These are phyloP conservation scores for Carapus acus DNA, from an alignment of 2,797 vertebrate genomes.

Conservation along the genomic window DNA sequence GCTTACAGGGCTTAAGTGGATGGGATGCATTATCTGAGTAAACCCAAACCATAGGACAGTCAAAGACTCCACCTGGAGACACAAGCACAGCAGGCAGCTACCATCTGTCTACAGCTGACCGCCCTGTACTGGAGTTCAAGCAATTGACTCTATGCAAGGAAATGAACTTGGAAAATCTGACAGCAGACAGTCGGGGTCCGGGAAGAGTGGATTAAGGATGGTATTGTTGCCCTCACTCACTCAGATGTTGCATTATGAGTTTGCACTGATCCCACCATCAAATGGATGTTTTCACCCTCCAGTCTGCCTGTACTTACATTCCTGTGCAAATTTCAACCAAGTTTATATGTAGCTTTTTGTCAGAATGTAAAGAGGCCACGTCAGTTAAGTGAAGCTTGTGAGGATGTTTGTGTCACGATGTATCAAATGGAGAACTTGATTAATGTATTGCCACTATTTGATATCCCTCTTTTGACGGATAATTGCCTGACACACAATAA, in stretches of 20 bases:
- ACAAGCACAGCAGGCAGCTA: slow-evolving; percentile 25
- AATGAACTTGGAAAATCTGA: slow-evolving; percentile 14
- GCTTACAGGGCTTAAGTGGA: slow-evolving; percentile 29
- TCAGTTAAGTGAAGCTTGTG: neutral
- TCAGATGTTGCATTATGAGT: too few relatives aligned
- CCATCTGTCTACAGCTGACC: slow-evolving; percentile 38
- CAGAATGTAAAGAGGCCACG: too few relatives aligned
- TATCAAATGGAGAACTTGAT: neutral
- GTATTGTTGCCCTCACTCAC: too few relatives aligned
- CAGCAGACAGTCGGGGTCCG: too few relatives aligned
- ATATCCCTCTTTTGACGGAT: neutral
- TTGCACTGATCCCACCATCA: too few relatives aligned
- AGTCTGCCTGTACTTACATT: too few relatives aligned
- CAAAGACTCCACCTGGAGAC: slow-evolving; percentile 34
- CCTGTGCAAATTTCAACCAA: too few relatives aligned
- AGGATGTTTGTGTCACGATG: neutral
- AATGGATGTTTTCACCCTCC: too few relatives aligned
- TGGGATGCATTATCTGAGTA: slow-evolving; percentile 43
- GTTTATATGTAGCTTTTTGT: too few relatives aligned
- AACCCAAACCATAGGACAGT: slow-evolving; percentile 37
- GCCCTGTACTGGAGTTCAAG: slow-evolving; percentile 13
- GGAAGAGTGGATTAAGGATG: too few relatives aligned
- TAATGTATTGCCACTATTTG: neutral
- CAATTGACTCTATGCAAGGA: slow-evolving; percentile 14
- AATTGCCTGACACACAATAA: neutral